phyloP scores from a whole-genome alignment of 2,888 invertebrate species.

The Enchytraeus crypticus region DNA sequence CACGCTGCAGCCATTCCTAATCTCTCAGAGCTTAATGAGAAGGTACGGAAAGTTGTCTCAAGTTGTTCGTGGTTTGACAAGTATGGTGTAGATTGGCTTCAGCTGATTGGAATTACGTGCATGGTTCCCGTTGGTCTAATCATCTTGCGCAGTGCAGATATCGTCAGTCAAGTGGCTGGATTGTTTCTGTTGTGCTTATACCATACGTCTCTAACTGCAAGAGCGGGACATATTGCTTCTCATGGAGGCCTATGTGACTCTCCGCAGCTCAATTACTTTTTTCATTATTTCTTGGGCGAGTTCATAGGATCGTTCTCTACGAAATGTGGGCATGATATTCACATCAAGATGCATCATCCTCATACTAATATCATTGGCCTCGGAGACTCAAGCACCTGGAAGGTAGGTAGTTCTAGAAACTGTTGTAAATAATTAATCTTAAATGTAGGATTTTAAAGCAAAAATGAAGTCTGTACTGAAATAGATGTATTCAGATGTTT shows the following conservation, averaged over 20 bases:
- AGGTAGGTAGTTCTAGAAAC: no score
- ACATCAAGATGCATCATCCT: slow-evolving; percentile 43
- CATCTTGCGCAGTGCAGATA: slow-evolving; percentile 24
- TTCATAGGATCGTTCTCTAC: slow-evolving; percentile 37
- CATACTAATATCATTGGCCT: slow-evolving; percentile 45
- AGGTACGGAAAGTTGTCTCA: slow-evolving; percentile 31
- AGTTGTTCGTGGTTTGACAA: slow-evolving; percentile 36
- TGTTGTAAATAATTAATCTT: no score
- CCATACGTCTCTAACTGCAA: slow-evolving; percentile 31
- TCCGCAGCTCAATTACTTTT: slow-evolving; percentile 25
- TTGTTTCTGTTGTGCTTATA: slow-evolving; percentile 33
- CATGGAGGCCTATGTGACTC: slow-evolving; percentile 34
- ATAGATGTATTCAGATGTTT: no score
- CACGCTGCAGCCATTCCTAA: slow-evolving; percentile 34
- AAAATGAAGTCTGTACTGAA: no score
- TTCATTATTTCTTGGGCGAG: slow-evolving; percentile 33
- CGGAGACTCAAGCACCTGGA: slow-evolving; percentile 45
- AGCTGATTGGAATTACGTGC: slow-evolving; percentile 22
- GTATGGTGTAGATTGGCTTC: slow-evolving; percentile 37
- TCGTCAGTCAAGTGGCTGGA: slow-evolving; percentile 24
- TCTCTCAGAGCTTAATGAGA: slow-evolving; percentile 30
- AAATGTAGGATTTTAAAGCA: no score
- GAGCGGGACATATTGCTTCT: slow-evolving; percentile 35
- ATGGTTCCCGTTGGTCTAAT: slow-evolving; percentile 20
- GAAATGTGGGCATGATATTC: slow-evolving; percentile 34